These are phyloP conservation scores for Paradoxurus hermaphroditus DNA, from an alignment of 2,113 vertebrate genomes.

Conservation along the genomic window DNA sequence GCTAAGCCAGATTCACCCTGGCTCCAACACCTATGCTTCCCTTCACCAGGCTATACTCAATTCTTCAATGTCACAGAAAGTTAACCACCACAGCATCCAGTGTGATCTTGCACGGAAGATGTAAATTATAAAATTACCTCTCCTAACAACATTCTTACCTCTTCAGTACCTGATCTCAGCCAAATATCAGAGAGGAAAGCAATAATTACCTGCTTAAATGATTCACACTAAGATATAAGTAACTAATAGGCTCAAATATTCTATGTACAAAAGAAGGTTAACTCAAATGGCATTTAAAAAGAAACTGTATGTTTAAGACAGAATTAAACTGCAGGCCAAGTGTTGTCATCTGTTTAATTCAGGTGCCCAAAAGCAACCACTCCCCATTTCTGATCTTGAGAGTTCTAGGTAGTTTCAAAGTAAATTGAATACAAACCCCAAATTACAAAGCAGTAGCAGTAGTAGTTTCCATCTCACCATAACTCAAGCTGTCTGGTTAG, in stretches of 20 bases:
- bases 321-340: not conserved
- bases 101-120: not conserved
- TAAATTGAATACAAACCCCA: not conserved
- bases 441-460: not conserved
- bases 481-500: not conserved
- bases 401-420: not conserved
- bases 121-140: not conserved
- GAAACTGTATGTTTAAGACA: not conserved
- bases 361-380: not conserved
- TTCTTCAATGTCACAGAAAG: not conserved
- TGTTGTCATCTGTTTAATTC: not conserved
- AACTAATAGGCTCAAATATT: not conserved
- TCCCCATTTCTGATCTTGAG: not conserved
- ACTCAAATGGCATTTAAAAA: not conserved
- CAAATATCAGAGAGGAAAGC: not conserved
- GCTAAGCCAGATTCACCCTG: not conserved
- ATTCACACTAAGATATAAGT: slow-evolving; percentile 11
- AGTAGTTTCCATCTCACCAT: not conserved
- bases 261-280: slow-evolving; percentile 20
- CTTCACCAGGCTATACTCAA: not conserved
- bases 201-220: slow-evolving; percentile 5
- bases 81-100: not conserved
- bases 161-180: slow-evolving; percentile 35
- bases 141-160: slow-evolving; percentile 22
- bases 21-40: not conserved